Evolutionary conservation across 1,140 invertebrate genomes (phyloP).

Genomic region (Argopecten irradians): DNA sequence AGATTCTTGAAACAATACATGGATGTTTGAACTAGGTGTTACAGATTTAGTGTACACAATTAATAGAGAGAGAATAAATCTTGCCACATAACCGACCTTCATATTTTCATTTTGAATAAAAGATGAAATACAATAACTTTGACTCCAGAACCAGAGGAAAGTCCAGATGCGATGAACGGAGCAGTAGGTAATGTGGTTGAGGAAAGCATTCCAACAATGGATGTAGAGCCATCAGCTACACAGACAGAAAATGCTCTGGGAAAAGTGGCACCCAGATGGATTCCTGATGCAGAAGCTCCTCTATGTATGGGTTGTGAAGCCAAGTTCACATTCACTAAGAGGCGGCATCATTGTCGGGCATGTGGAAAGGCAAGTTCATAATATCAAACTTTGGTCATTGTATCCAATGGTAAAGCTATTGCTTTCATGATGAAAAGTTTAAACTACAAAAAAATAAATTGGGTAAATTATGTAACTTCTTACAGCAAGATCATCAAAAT

Average conservation of each 20-base stretch:
- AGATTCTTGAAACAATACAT: too few species aligned
- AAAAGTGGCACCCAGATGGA: slow-evolving; percentile 81
- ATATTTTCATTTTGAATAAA: neutral
- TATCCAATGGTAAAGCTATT: too few species aligned
- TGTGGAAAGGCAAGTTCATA: slow-evolving; percentile 83
- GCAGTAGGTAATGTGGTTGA: neutral
- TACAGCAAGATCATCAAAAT: too few species aligned
- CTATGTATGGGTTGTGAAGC: slow-evolving; percentile 94
- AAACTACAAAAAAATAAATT: too few species aligned
- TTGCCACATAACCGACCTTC: neutral
- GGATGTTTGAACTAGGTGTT: too few species aligned
- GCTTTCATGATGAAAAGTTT: too few species aligned
- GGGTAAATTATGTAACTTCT: too few species aligned
- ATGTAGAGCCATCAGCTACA: slow-evolving; percentile 40
- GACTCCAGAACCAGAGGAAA: slow-evolving; percentile 38
- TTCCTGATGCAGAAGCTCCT: slow-evolving; percentile 89
- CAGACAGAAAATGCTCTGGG: slow-evolving; percentile 65
- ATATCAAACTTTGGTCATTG: too few species aligned
- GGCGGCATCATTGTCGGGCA: slow-evolving; percentile 96
- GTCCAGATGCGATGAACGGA: slow-evolving; percentile 34
- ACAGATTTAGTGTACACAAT: too few species aligned
- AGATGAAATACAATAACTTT: neutral
- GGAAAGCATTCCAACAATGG: neutral
- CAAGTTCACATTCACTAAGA: slow-evolving; percentile 94
- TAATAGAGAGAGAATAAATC: too few species aligned